Percentiles rank a stretch among this genome's conserved stretches.
These are phyloP conservation scores for Napeogenes sylphis DNA, from an alignment of 2,888 invertebrate genomes.

Conservation along the genomic window DNA sequence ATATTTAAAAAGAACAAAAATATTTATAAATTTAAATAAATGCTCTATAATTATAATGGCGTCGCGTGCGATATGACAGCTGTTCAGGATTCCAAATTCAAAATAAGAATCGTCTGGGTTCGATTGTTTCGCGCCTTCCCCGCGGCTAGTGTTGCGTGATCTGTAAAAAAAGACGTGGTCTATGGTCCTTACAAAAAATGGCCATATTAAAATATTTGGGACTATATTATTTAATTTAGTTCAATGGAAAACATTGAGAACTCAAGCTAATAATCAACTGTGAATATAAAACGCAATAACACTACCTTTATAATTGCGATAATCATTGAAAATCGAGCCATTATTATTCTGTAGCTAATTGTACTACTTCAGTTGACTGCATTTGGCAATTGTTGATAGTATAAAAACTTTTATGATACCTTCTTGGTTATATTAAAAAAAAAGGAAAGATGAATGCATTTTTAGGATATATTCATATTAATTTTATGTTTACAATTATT, in stretches of 20 bases:
- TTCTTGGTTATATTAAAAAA: too few relatives aligned
- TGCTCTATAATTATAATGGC: slow-evolving; percentile 15
- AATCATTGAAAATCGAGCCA: slow-evolving; percentile 12
- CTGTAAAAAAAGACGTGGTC: slow-evolving; percentile 30
- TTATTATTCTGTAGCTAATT: slow-evolving; percentile 9
- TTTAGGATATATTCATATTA: background rate
- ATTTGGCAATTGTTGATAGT: slow-evolving; percentile 1
- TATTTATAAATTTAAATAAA: slow-evolving; percentile 4
- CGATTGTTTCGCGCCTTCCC: slow-evolving; percentile 35
- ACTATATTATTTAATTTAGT: too few relatives aligned
- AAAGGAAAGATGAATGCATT: too few relatives aligned
- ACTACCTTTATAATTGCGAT: slow-evolving; percentile 8
- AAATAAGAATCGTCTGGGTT: slow-evolving; percentile 37
- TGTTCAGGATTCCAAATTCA: slow-evolving; percentile 61
- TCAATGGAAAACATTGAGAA: too few relatives aligned
- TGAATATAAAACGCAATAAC: slow-evolving; percentile 6
- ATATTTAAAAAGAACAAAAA: background rate
- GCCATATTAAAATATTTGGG: too few relatives aligned
- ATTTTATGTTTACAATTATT: slow-evolving; percentile 18
- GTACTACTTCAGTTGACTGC: slow-evolving; percentile 7
- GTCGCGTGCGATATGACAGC: slow-evolving; percentile 67
- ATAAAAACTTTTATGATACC: background rate
- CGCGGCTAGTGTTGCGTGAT: slow-evolving; percentile 53
- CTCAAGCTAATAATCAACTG: background rate
- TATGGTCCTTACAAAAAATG: slow-evolving; percentile 28